Evolutionary conservation across 2,113 vertebrate species (phyloP).

Genomic region (Budorcas taxicolor): DNA sequence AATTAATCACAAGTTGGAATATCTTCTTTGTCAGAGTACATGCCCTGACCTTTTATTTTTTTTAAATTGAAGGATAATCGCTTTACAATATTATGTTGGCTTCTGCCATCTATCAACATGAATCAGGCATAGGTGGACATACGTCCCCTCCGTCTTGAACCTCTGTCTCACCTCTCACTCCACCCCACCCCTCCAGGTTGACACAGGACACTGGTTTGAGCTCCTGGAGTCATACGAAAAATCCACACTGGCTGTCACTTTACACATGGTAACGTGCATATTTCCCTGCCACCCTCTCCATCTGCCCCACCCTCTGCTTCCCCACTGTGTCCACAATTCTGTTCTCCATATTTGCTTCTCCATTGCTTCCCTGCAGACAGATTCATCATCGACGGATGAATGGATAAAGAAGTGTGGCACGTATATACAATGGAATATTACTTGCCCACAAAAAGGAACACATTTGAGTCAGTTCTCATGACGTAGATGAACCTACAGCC

Average conservation of each 20-base stretch:
- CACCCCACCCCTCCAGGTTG: neutral
- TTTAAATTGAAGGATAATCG: neutral
- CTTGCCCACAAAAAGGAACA: neutral
- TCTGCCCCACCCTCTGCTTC: neutral
- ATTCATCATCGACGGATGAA: accelerated
- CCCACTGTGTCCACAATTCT: neutral
- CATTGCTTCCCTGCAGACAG: neutral
- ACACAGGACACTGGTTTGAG: neutral
- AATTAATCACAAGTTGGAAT: neutral
- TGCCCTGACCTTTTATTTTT: neutral
- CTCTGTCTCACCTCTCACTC: neutral
- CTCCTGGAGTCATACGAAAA: accelerated
- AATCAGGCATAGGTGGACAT: neutral
- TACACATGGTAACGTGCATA: accelerated
- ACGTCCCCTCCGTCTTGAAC: neutral
- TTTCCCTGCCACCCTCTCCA: neutral
- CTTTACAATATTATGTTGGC: neutral
- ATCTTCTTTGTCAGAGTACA: neutral
- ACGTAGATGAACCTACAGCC: neutral
- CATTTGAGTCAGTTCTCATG: neutral
- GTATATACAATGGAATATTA: neutral
- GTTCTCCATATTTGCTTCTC: neutral
- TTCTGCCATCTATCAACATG: neutral
- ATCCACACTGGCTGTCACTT: neutral
- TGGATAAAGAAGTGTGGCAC: accelerated